A percentile compares a stretch with the other conserved stretches of the same genome.
phyloP scores from a whole-genome alignment of 2,797 vertebrate species.

The Cyprinodon diabolis region DNA sequence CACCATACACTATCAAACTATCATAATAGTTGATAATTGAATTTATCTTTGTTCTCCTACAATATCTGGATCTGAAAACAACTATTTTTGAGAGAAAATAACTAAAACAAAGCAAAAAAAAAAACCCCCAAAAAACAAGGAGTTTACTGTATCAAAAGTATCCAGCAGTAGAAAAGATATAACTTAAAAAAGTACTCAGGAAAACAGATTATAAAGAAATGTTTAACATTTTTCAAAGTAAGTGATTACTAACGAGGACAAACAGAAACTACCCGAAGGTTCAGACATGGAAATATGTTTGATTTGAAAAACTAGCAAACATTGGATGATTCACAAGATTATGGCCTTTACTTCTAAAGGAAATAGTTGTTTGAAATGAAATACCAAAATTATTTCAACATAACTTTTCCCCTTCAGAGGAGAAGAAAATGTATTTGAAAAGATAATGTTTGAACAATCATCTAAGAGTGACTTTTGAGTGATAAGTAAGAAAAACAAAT shows the following conservation, averaged over 20 bases:
- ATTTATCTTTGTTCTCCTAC: neutral
- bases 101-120: too few relatives aligned
- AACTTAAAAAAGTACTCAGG: neutral
- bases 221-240: neutral
- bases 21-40: neutral
- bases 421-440: neutral
- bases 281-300: neutral
- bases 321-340: neutral
- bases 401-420: neutral
- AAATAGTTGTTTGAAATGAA: neutral
- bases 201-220: neutral
- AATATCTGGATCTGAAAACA: neutral
- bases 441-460: neutral
- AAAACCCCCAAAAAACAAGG: neutral
- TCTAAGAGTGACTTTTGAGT: neutral
- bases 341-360: neutral
- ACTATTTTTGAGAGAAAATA: neutral
- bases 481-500: neutral
- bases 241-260: neutral
- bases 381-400: neutral
- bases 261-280: neutral
- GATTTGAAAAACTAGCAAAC: neutral
- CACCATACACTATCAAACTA: neutral
- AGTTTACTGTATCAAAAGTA: neutral
- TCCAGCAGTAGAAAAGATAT: neutral